Conservation (phyloP, 2,113 vertebrate species). For the Amphiprion percula region DNA sequence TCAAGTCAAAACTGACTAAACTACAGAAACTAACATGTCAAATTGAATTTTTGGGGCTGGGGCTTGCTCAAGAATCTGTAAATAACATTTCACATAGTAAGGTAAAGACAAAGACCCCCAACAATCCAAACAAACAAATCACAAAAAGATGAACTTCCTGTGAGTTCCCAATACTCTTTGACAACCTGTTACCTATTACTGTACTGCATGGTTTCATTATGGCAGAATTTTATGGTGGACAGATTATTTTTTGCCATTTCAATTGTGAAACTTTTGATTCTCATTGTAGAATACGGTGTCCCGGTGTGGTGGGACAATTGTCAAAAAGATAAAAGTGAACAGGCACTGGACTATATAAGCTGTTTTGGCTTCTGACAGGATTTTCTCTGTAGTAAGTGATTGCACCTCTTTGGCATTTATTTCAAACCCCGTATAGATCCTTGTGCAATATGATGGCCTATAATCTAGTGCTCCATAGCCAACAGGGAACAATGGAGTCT, state of each 20-base stretch:
- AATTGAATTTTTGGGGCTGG: background rate
- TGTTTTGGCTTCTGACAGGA: background rate
- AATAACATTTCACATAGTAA: no score
- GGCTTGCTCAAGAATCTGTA: background rate
- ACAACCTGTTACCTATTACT: background rate
- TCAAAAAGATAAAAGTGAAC: slow-evolving; percentile 28
- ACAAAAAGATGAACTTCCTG: background rate
- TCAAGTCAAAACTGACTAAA: background rate
- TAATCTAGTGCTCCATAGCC: slow-evolving; percentile 46
- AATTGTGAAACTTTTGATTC: slow-evolving; percentile 17
- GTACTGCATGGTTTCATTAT: background rate
- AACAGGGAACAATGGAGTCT: slow-evolving; percentile 41
- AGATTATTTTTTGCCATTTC: slow-evolving; percentile 8
- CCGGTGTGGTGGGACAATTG: slow-evolving; percentile 3
- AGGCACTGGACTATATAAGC: background rate
- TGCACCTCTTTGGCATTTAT: slow-evolving; percentile 35
- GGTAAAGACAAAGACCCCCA: no score
- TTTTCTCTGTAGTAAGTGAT: slow-evolving; percentile 6
- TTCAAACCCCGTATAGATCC: slow-evolving; percentile 31
- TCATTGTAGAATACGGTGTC: background rate
- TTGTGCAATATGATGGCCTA: slow-evolving; percentile 42
- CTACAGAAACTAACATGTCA: background rate
- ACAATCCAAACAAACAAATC: no score
- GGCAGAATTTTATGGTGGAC: background rate
- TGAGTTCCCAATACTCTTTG: background rate